Percentiles rank a stretch among this genome's conserved stretches.
Evolutionary conservation across 1,140 invertebrate genomes (phyloP).

Genomic region (Yoshiicerus persimilis): DNA sequence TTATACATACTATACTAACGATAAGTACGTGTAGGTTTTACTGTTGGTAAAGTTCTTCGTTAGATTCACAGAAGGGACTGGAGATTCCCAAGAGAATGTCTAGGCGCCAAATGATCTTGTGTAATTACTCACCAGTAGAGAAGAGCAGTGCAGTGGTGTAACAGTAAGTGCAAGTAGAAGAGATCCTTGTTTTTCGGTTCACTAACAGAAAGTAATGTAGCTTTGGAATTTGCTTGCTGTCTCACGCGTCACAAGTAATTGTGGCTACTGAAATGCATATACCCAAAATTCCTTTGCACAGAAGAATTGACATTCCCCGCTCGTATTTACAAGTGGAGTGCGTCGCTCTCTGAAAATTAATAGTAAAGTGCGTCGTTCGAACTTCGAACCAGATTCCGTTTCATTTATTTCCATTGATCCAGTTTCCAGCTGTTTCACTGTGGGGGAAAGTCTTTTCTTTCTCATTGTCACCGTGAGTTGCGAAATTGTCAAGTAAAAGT

Average conservation of each 20-base stretch:
- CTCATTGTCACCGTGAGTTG: background rate
- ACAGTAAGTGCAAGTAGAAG: background rate
- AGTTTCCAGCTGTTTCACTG: background rate
- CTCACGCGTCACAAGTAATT: background rate
- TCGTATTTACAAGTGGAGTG: background rate
- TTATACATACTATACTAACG: background rate
- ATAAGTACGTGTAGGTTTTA: background rate
- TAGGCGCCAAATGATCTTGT: background rate
- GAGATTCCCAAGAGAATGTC: background rate
- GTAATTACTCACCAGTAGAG: background rate
- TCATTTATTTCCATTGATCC: background rate
- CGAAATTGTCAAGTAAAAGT: background rate
- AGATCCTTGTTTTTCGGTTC: background rate
- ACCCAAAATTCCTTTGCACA: background rate
- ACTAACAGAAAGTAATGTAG: background rate
- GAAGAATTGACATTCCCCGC: background rate
- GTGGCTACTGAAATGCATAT: background rate
- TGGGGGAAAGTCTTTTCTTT: background rate
- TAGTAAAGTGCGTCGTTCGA: background rate
- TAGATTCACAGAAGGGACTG: background rate
- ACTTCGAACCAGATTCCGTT: background rate
- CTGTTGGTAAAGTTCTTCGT: background rate
- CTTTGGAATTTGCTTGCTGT: background rate
- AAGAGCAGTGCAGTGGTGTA: no score
- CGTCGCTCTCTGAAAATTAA: background rate